Base-by-base conservation (phyloP, 2,888 invertebrate species). In the Drosophila colorata region DNA sequence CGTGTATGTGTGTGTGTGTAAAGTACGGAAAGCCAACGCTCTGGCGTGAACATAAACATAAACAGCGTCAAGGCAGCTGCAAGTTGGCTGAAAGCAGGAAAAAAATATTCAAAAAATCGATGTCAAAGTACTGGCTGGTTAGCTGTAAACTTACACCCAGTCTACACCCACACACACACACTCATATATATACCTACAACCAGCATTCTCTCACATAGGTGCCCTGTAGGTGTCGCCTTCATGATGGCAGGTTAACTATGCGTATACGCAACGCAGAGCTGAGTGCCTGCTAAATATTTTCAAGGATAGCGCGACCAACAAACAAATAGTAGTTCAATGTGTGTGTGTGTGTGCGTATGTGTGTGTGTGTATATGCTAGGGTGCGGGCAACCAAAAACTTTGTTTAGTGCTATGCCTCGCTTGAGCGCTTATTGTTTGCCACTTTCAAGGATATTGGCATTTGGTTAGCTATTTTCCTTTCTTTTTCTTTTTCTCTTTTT, bases 281-380 rank as follows among this genome's bases (percentile, higher is more conserved):
- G 85, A 77, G 83, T 85, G 80, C 69, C 78, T 87, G 86, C 70
- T 82, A 87, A 89, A 86, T 86, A 82, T 88, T 89, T 86, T 88
- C 89, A 89, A 89, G 86, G 88, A 85, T 87, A 85, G 66, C 88
- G 69, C 64, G 68, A 64, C 68, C 72, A 69, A 74, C 73, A 75
- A 86, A 75, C 78, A 82, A 60, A 81, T 65, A 78, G 65, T 52
- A 55, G 41, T 35, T 28, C 28, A 38, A 40, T 13, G 51, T 9
- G 31, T 37, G 40, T 56, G 33, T 31, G 7, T 20, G 57, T 5
- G 37, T 38, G 41, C 44, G n/a, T 23, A 46, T 41, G 13, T 46
- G 46, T n/a, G 9, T 40, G 31, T 53, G 33, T 47, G 18, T 33
- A 9, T 41, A n/a, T n/a, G n/a, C n/a, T n/a, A n/a, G n/a, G n/a